Evolutionary conservation across 1,140 invertebrate species (phyloP).

Genomic region (Scaptomyza montana): DNA sequence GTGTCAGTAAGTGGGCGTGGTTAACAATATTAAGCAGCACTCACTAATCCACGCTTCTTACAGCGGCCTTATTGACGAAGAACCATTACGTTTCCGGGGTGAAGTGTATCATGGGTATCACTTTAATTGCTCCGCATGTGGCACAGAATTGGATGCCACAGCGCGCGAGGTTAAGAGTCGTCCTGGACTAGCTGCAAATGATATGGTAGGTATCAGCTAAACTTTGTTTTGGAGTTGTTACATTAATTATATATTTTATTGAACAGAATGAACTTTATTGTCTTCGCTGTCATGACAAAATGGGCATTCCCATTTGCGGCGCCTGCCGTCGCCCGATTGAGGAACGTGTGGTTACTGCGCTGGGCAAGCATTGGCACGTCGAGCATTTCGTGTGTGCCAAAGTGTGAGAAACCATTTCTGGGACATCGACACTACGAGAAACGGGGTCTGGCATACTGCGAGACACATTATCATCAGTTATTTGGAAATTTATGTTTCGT

Average conservation of each 20-base stretch:
- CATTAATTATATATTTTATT: constrained; percentile 1
- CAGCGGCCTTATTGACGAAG: constrained; percentile 97
- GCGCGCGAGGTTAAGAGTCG: constrained; percentile 97
- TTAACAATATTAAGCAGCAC: not conserved
- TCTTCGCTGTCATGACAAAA: constrained; percentile 99
- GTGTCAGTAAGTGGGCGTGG: constrained; percentile 93
- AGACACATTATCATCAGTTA: constrained; percentile 99
- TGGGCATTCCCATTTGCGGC: constrained; percentile 99
- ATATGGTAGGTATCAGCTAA: constrained; percentile 85
- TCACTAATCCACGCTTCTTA: constrained; percentile 35
- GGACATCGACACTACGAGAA: constrained; percentile 99
- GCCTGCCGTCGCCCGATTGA: constrained; percentile 98
- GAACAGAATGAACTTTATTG: constrained; percentile 95
- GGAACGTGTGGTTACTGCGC: constrained; percentile 97
- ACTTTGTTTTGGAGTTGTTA: not conserved
- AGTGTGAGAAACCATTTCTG: constrained; percentile 99
- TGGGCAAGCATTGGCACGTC: constrained; percentile 99
- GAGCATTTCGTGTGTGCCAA: constrained; percentile 99
- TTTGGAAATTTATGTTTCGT: constrained; percentile 99
- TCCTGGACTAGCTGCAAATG: constrained; percentile 94
- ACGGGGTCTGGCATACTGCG: constrained; percentile 99
- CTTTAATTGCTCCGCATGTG: constrained; percentile 98
- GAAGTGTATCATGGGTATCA: constrained; percentile 99
- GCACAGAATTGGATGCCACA: constrained; percentile 93
- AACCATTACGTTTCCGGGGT: constrained; percentile 96